Evolutionary conservation across 2,797 vertebrate species (phyloP).

Genomic region (Hippopotamyrus pictus): DNA sequence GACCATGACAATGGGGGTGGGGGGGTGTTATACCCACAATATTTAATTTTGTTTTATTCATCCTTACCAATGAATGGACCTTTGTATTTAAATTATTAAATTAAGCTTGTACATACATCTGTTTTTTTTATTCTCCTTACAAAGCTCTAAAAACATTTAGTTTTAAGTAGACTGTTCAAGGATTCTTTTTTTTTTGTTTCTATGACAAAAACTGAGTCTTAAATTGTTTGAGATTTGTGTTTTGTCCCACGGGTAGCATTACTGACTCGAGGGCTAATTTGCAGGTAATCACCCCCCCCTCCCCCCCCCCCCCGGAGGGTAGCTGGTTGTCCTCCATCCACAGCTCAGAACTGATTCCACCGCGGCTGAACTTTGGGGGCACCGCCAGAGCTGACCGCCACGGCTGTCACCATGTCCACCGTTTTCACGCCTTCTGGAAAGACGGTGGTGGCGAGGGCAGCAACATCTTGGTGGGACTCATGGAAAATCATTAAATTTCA

Average conservation of each 20-base stretch:
- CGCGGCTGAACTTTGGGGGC: not conserved
- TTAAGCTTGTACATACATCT: not conserved
- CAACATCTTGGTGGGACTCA: not conserved
- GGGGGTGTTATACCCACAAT: not conserved
- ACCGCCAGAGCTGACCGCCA: not conserved
- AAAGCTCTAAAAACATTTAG: not conserved
- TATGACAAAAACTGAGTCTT: not conserved
- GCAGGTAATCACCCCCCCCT: not conserved
- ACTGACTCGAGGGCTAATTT: not conserved
- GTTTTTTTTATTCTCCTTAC: not conserved
- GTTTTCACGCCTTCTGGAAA: not conserved
- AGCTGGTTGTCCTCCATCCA: not conserved
- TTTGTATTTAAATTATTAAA: not conserved
- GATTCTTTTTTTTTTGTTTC: not conserved
- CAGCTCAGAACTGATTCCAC: not conserved
- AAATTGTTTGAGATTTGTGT: not conserved
- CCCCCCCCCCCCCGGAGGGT: not conserved
- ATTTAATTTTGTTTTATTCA: not conserved
- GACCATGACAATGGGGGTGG: not conserved
- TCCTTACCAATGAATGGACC: not conserved
- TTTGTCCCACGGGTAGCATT: not conserved
- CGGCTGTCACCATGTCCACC: not conserved
- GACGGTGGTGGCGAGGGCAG: not conserved
- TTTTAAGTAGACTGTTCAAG: not conserved
- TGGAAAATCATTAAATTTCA: not conserved